A percentile compares a stretch with the other conserved stretches of the same genome.
phyloP scores from a whole-genome alignment of 2,113 vertebrate species.

The Menura novaehollandiae region DNA sequence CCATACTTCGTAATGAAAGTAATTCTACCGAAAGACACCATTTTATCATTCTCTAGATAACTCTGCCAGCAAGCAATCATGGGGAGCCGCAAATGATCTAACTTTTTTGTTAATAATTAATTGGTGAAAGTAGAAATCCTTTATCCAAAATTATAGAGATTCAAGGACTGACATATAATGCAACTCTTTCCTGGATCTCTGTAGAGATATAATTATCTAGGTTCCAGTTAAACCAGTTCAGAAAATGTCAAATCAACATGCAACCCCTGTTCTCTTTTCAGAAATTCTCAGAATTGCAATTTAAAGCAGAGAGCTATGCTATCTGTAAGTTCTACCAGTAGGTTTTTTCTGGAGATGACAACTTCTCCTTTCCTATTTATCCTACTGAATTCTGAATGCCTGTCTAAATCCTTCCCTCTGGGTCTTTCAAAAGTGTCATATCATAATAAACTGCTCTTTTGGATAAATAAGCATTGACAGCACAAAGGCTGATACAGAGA shows the following conservation, averaged over 20 bases:
- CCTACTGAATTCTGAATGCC: not conserved
- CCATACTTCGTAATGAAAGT: not conserved
- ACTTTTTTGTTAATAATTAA: not conserved
- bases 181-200: not conserved
- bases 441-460: constrained; percentile 7
- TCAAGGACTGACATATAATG: not conserved
- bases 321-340: not conserved
- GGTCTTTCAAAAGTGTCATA: not conserved
- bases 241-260: not conserved
- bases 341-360: not conserved
- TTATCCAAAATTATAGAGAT: not conserved
- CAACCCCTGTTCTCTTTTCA: not conserved
- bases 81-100: not conserved
- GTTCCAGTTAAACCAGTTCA: not conserved
- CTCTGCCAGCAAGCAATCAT: not conserved
- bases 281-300: not conserved
- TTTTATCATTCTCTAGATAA: not conserved
- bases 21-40: not conserved
- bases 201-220: not conserved
- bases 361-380: not conserved
- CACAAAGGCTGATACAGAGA: not conserved
- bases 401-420: constrained; percentile 10
- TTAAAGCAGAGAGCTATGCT: not conserved
- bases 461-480: constrained; percentile 27
- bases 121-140: not conserved